Base-by-base conservation (phyloP, 2,888 invertebrate species). In the Seira ritae region DNA sequence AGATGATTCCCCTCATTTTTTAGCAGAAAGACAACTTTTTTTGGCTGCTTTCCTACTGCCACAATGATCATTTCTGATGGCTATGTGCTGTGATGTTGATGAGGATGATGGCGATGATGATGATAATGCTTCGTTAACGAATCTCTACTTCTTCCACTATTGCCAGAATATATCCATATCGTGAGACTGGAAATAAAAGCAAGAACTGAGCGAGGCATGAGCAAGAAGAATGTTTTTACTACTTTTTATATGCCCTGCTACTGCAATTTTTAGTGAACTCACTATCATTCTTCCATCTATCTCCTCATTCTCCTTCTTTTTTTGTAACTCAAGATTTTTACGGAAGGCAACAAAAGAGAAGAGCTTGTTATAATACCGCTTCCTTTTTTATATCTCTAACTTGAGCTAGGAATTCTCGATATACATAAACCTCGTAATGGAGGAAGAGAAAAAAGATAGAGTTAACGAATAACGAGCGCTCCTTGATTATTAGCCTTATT, bases 401-500 rank as follows among this genome's bases (percentile, higher is more conserved):
- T 31, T 8, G 31, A 8, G 3, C 8, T 4, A 31, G 8, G 31
- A 31, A 31, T 31, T 31, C 31, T 4, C 31, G 31, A 31, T 31
- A 31, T 31, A 31, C 55, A 22, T 70, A 42, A 31, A 12, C 31
- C 3, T 31, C 31, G 31, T 31, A 31, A 31, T 31, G 31, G 31
- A 31, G 46, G 50, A 71, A 72, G 31, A 68, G 77, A 73, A 15
- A 67, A 78, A 74, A 74, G 84, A 81, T 80, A 75, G 75, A 70
- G 80, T 80, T 80, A 80, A 80, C 80, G 69, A 80, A 55, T 75
- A 80, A 80, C 70, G 74, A 80, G 80, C 74, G 80, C 69, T 80
- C 23, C 50, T 65, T 80, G 80, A 80, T 80, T 80, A 75, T 80
- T 80, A 80, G 80, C 80, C 80, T 80, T 80, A 80, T 80, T 80